Conservation (phyloP, 2,113 vertebrate genomes). For the Xenopus laevis region DNA sequence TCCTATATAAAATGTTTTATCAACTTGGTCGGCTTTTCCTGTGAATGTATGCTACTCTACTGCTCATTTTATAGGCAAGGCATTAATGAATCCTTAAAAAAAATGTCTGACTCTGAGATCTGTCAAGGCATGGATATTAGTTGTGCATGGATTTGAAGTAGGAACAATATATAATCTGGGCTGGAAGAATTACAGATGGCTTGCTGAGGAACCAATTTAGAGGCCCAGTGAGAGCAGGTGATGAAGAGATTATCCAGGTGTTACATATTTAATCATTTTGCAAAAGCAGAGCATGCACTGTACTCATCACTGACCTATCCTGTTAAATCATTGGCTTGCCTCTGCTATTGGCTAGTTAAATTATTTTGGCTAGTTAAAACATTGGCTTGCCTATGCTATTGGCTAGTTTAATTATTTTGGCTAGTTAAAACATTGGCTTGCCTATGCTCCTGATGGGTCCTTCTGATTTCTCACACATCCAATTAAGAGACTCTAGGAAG, state of each 20-base stretch:
- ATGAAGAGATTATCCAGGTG: constrained; percentile 38
- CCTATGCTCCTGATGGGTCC: not conserved
- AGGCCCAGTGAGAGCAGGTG: constrained; percentile 11
- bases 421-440: not conserved
- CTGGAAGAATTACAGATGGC: constrained; percentile 3
- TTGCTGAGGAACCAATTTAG: constrained; percentile 29
- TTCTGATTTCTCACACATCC: constrained; percentile 6
- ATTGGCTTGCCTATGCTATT: not conserved
- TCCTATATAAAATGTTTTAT: too few species aligned
- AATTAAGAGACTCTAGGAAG: not conserved
- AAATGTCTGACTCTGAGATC: too few species aligned
- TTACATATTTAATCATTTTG: constrained; percentile 14
- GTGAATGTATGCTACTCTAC: too few species aligned
- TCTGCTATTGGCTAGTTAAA: too few species aligned
- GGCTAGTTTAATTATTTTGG: too few species aligned
- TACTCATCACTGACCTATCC: not conserved
- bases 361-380: too few species aligned
- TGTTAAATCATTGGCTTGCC: not conserved
- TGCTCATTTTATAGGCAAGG: too few species aligned
- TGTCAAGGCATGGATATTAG: too few species aligned
- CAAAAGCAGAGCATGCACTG: constrained; percentile 7
- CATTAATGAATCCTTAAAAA: too few species aligned
- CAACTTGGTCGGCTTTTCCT: too few species aligned
- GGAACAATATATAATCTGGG: constrained; percentile 1
- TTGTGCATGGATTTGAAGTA: not conserved